Percentiles rank a stretch among this genome's conserved stretches.
Evolutionary conservation across 2,888 invertebrate genomes (phyloP).

Genomic region (Lucinisca nassula): DNA sequence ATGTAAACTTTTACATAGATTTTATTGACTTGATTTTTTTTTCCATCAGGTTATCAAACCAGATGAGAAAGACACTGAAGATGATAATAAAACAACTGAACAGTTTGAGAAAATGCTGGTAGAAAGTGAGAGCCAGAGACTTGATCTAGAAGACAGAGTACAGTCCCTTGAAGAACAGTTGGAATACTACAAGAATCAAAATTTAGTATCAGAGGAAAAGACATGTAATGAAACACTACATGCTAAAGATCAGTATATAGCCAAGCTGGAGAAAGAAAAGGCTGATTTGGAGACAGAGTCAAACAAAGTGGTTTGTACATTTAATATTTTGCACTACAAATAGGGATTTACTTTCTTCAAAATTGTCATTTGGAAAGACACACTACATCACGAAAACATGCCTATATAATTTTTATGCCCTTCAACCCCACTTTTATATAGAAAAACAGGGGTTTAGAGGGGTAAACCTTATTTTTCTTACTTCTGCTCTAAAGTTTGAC

Average conservation of each 20-base stretch:
- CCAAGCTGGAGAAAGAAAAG: conserved; percentile 78
- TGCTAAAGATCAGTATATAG: conserved; percentile 82
- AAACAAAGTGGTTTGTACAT: conserved; percentile 74
- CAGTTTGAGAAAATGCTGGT: conserved; percentile 65
- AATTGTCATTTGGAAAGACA: no score
- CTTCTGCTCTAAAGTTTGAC: no score
- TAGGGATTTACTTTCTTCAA: no score
- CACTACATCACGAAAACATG: no score
- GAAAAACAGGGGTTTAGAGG: no score
- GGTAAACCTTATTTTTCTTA: no score
- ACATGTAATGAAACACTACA: conserved; percentile 76
- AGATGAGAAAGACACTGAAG: background rate
- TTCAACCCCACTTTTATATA: no score
- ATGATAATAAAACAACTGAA: background rate
- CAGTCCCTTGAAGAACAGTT: conserved; percentile 73
- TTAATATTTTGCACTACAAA: no score
- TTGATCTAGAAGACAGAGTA: conserved; percentile 77
- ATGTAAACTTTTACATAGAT: no score
- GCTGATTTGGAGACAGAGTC: conserved; percentile 69
- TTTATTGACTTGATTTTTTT: no score
- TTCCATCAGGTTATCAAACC: no score
- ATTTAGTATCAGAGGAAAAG: conserved; percentile 41
- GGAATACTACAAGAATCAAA: conserved; percentile 50
- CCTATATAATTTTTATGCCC: no score
- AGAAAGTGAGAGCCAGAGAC: conserved; percentile 77